Percentiles rank a stretch among this genome's conserved stretches.
These are phyloP conservation scores for Lonchura striata DNA, from an alignment of 2,113 vertebrate species.

Conservation along the genomic window DNA sequence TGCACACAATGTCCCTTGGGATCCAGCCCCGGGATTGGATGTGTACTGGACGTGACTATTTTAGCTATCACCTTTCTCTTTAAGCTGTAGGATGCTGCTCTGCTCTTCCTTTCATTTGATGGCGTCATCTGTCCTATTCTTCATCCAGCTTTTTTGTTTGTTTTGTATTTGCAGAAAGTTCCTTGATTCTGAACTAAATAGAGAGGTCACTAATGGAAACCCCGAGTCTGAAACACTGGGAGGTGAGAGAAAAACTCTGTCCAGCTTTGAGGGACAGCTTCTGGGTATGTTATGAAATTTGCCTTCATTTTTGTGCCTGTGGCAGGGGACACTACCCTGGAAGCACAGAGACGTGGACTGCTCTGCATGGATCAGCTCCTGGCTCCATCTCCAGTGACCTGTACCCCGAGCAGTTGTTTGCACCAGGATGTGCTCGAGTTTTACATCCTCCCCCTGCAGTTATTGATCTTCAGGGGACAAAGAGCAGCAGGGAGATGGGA, in stretches of 20 bases:
- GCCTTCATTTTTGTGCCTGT: neutral
- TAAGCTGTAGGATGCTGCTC: slow-evolving; percentile 26
- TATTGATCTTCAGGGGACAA: neutral
- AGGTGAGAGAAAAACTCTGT: neutral
- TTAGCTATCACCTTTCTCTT: slow-evolving; percentile 45
- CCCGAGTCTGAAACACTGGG: neutral
- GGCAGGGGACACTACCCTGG: neutral
- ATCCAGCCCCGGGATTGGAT: neutral
- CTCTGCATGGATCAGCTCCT: neutral
- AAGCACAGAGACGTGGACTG: neutral
- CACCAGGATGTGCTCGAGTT: neutral
- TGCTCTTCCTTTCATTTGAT: slow-evolving; percentile 25
- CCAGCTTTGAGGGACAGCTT: neutral
- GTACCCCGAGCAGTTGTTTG: neutral
- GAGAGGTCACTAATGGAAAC: slow-evolving; percentile 41
- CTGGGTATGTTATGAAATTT: neutral
- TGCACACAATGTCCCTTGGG: slow-evolving; percentile 48
- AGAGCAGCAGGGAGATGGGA: neutral
- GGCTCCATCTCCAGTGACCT: neutral
- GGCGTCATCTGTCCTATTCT: neutral
- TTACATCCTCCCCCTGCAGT: neutral
- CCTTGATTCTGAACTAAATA: slow-evolving; percentile 32
- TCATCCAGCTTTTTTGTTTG: slow-evolving; percentile 33
- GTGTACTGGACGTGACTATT: slow-evolving; percentile 33
- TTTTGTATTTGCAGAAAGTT: slow-evolving; percentile 30